These are phyloP conservation scores for Neoaliturus tenellus DNA, from an alignment of 2,888 invertebrate species.

Conservation along the genomic window DNA sequence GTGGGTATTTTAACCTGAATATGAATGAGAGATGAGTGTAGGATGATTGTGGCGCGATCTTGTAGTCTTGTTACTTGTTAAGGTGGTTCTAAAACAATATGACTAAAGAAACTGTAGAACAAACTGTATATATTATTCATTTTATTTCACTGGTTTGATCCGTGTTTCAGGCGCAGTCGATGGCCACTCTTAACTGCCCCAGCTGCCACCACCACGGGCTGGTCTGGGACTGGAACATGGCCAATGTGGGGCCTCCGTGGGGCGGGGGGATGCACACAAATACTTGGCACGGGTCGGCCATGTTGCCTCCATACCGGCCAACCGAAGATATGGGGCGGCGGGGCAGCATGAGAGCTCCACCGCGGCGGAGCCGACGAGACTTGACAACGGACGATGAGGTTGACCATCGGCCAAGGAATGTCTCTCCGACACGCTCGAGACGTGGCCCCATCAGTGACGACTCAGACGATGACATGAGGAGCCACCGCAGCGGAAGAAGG, in stretches of 20 bases:
- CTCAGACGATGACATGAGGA: slow-evolving; percentile 54
- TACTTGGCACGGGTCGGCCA: slow-evolving; percentile 64
- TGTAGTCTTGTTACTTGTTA: too few species aligned
- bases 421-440: slow-evolving; percentile 44
- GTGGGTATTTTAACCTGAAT: too few species aligned
- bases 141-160: too few species aligned
- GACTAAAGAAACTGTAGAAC: too few species aligned
- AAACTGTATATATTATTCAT: too few species aligned
- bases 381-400: slow-evolving; percentile 57
- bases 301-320: slow-evolving; percentile 65
- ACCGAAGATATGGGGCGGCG: slow-evolving; percentile 61
- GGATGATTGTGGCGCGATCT: too few species aligned
- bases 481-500: slow-evolving; percentile 53
- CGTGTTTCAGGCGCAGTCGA: slow-evolving; percentile 79
- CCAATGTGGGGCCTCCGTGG: slow-evolving; percentile 52
- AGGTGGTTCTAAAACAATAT: too few species aligned
- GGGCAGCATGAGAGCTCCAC: slow-evolving; percentile 57
- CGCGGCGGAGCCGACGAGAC: slow-evolving; percentile 50
- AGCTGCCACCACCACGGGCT: slow-evolving; percentile 73
- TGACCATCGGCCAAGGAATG: slow-evolving; percentile 31
- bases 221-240: slow-evolving; percentile 57
- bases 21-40: too few species aligned
- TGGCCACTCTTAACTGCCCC: slow-evolving; percentile 81
- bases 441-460: slow-evolving; percentile 54
- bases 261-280: slow-evolving; percentile 70